Conservation (phyloP, 1,140 invertebrate species). For the Ylistrum balloti region DNA sequence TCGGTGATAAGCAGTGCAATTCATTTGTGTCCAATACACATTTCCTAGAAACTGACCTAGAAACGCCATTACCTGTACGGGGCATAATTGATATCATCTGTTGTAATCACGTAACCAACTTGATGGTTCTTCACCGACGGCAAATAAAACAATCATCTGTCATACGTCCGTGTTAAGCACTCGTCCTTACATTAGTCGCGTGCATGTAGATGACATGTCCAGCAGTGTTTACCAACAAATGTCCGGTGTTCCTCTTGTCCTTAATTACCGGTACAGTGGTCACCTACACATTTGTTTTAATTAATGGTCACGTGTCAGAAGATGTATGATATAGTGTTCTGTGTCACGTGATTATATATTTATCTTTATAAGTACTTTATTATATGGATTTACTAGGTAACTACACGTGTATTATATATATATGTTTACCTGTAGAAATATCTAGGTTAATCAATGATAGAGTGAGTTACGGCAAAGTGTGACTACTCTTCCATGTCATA, state of each 20-base stretch:
- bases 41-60: constrained; percentile 9
- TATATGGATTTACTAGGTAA: background rate
- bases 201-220: constrained; percentile 30
- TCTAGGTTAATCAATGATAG: background rate
- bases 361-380: constrained; percentile 8
- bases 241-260: background rate
- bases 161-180: background rate
- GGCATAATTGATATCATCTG: constrained; percentile 25
- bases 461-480: background rate
- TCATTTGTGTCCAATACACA: background rate
- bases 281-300: background rate
- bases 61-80: constrained; percentile 16
- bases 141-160: constrained; percentile 28
- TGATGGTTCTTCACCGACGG: background rate
- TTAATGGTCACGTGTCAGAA: constrained; percentile 18
- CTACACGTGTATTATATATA: background rate
- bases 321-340: background rate
- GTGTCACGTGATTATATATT: constrained; percentile 14
- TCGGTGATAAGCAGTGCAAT: background rate
- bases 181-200: constrained; percentile 1
- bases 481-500: background rate
- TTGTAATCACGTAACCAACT: background rate
- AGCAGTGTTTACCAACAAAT: constrained; percentile 34
- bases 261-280: background rate
- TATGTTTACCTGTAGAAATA: background rate